Evolutionary conservation across 2,797 vertebrate species (phyloP), one percentile per base, ranked within the genome.

Genomic region (Steatocranus sp.): DNA sequence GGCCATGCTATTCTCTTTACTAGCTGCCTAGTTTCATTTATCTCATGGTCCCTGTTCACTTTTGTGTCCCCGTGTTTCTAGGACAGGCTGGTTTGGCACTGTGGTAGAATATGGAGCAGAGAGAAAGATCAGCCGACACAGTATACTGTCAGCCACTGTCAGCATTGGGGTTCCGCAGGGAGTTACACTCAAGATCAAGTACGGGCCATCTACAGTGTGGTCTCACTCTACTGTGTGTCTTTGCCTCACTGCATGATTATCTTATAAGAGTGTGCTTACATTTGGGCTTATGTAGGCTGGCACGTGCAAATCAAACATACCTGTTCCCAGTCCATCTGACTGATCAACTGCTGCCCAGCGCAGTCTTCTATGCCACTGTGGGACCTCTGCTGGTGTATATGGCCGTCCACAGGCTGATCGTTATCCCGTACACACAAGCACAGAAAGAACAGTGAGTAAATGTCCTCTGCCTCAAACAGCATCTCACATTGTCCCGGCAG

Each of bases 151-250:
- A 46, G 98, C 98, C 8, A 97, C 98, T 0, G 97, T 99, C 95
- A 99, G 98, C 81, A 83, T 99, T 0, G 99, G 99, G 2, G 96
- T 99, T 73, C 99, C 98, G 1, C 99, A 99, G 94, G 99, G 99
- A 38, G 98, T 99, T 80, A 99, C 98, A 17, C 94, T 99, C 94
- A 99, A 99, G 96, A 97, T 99, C 97, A 99, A 97, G 99, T 99
- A 96, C 63, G 76, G 54, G 50, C 81, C 79, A 36, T 20, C 66
- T 70, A 73, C 75, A 80, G 86, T 68, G 53, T 82, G 50, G 81
- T 53, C 66, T 88, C 70, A 53, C 53, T 82, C 34, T 73, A 25
- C 63, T 74, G 23, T 41, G n/a, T 63, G 36, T 49, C 32, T 78
- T 75, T 32, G 36, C 56, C 25, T 32, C 12, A 8, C 34, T 79